Conservation (phyloP, 1,140 invertebrate species). For the Zaprionus lachaisei region DNA sequence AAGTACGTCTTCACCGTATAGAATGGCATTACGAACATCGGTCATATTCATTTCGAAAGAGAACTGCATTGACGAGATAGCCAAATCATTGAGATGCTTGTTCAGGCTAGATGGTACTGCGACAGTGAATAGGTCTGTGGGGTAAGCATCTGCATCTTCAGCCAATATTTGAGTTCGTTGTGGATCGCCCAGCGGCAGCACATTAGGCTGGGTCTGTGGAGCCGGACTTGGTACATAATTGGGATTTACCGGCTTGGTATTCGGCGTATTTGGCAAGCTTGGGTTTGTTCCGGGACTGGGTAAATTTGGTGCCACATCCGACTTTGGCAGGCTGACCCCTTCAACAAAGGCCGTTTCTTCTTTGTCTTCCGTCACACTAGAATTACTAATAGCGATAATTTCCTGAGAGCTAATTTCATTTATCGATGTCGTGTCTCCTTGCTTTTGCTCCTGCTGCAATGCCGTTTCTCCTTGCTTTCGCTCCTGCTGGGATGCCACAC, state of each 20-base stretch:
- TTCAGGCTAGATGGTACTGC: constrained; percentile 54
- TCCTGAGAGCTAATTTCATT: neutral
- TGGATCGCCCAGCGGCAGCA: constrained; percentile 28
- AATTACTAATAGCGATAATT: neutral
- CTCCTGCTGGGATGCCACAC: neutral
- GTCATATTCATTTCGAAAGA: constrained; percentile 80
- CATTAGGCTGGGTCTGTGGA: constrained; percentile 13
- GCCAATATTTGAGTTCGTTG: constrained; percentile 18
- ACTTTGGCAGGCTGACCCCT: neutral
- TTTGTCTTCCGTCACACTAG: neutral
- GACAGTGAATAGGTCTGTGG: constrained; percentile 40
- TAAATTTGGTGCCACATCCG: constrained; percentile 16
- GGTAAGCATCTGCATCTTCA: neutral
- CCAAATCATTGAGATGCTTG: constrained; percentile 60
- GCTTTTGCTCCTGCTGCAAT: neutral
- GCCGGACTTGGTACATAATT: neutral
- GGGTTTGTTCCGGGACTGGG: constrained; percentile 9
- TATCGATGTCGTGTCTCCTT: neutral
- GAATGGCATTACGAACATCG: constrained; percentile 58
- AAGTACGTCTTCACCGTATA: neutral
- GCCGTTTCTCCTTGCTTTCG: neutral
- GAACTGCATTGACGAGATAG: constrained; percentile 70
- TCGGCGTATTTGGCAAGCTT: constrained; percentile 6
- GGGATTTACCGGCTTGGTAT: neutral
- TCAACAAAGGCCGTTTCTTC: neutral